These are phyloP conservation scores for Cirrhinus molitorella DNA, from an alignment of 2,797 vertebrate genomes.

Conservation along the genomic window DNA sequence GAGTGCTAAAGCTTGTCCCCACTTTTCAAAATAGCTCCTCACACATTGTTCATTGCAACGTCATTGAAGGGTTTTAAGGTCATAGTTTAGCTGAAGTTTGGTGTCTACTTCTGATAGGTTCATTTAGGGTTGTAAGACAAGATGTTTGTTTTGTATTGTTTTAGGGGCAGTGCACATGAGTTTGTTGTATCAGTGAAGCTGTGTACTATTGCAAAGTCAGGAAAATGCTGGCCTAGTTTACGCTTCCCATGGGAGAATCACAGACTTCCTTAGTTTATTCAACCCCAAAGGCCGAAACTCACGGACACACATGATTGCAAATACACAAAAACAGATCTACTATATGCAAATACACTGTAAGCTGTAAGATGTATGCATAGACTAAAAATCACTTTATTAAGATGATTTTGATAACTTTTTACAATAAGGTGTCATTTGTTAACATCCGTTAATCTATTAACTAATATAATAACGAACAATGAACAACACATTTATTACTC, in stretches of 20 bases:
- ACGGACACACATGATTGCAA: not conserved
- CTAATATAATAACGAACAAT: too few species aligned
- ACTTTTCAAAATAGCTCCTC: constrained; percentile 46
- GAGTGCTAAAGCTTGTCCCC: constrained; percentile 43
- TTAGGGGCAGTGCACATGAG: constrained; percentile 6
- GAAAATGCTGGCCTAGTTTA: constrained; percentile 51
- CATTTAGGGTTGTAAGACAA: not conserved
- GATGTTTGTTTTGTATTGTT: constrained; percentile 9
- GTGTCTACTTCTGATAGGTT: not conserved
- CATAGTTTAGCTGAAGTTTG: not conserved
- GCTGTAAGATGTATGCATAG: not conserved
- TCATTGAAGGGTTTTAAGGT: not conserved
- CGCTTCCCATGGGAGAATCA: constrained; percentile 44
- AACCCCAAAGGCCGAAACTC: constrained; percentile 36
- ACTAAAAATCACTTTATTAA: not conserved
- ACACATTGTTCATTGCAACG: not conserved
- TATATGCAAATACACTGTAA: not conserved
- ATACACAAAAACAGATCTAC: constrained; percentile 13
- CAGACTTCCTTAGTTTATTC: constrained; percentile 56
- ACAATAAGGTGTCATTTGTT: too few species aligned
- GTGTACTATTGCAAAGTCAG: constrained; percentile 46
- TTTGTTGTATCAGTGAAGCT: constrained; percentile 40
- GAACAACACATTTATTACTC: too few species aligned
- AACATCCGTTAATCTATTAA: too few species aligned
- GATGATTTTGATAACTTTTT: too few species aligned